phyloP scores from a whole-genome alignment of 2,797 vertebrate species.

The Mormyrops boulengeri region DNA sequence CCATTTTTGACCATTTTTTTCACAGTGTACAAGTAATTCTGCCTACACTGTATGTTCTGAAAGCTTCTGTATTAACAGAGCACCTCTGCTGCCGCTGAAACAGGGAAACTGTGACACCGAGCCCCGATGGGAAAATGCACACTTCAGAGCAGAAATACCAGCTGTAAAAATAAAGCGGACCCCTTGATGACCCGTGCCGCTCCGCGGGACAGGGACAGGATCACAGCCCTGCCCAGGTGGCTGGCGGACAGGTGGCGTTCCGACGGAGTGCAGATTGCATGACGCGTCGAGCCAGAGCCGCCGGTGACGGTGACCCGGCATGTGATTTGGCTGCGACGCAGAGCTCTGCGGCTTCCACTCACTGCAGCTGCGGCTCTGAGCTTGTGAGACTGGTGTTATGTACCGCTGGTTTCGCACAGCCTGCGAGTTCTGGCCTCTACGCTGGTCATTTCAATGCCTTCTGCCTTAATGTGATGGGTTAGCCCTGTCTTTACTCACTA shows the following conservation, averaged over 20 bases:
- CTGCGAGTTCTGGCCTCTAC: not conserved
- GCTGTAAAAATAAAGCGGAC: not conserved
- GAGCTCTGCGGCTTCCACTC: not conserved
- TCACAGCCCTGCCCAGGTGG: not conserved
- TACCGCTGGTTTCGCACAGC: not conserved
- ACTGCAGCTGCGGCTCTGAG: not conserved
- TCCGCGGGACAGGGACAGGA: not conserved
- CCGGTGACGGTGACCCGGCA: not conserved
- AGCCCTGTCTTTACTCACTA: not conserved
- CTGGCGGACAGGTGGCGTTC: not conserved
- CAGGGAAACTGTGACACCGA: not conserved
- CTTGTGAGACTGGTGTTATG: not conserved
- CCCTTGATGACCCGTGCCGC: not conserved
- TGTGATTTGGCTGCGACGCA: not conserved
- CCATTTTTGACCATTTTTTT: not conserved
- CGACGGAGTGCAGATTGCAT: not conserved
- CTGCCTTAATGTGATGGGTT: not conserved
- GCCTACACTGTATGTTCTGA: not conserved
- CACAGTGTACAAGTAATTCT: not conserved
- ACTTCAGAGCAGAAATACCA: not conserved
- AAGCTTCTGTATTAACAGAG: not conserved
- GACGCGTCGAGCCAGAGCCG: not conserved
- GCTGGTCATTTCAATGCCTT: not conserved
- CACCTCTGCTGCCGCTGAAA: not conserved
- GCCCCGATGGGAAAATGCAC: not conserved